Base-by-base conservation (phyloP, 1,140 invertebrate species). In the Phortica variegata region DNA sequence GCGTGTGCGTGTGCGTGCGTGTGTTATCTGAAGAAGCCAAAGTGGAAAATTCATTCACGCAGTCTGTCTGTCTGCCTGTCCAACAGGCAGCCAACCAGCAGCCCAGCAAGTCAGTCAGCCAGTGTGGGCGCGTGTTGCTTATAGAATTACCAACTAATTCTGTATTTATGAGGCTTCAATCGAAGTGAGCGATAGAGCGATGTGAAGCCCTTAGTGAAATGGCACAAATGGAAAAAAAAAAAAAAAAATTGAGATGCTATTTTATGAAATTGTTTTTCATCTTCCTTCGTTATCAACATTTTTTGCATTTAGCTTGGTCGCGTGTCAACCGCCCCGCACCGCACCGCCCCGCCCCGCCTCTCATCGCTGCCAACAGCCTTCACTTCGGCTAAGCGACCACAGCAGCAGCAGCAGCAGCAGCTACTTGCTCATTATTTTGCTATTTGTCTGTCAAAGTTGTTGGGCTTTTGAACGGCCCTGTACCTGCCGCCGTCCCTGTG, bases 131-230 rank as follows among this genome's bases (percentile, higher is more conserved):
- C 70, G 70, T 73, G 70, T 70, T 69, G 65, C 69, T 73, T 73
- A 73, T 73, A 73, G 69, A 73, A 73, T 73, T 73, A 73, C 70
- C 61, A 70, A 73, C 69, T 73, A 73, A 73, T 73, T 73, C 70
- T 55, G 65, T 73, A 73, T 73, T 73, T 73, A 73, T 73, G 69
- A 70, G 70, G 70, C 62, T 73, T 73, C 69, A 42, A 26, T 8
- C n/a, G 58, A 62, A 66, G 62, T 68, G 60, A 65, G 40, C 40
- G 3, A 53, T 7, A n/a, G 10, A 34, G 33, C 16, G n/a, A n/a
- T n/a, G n/a, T n/a, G n/a, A n/a, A 21, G 43, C 15, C 10, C 37
- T 20, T 18, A 9, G 4, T 9, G 15, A 10, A 19, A 3, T 13
- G 1, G 9, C 17, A 42, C 36, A 50, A 45, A 39, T 15, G 36